Percentiles rank a stretch among this genome's conserved stretches.
Evolutionary conservation across 2,113 vertebrate species (phyloP).

Genomic region (Poecilia latipinna): DNA sequence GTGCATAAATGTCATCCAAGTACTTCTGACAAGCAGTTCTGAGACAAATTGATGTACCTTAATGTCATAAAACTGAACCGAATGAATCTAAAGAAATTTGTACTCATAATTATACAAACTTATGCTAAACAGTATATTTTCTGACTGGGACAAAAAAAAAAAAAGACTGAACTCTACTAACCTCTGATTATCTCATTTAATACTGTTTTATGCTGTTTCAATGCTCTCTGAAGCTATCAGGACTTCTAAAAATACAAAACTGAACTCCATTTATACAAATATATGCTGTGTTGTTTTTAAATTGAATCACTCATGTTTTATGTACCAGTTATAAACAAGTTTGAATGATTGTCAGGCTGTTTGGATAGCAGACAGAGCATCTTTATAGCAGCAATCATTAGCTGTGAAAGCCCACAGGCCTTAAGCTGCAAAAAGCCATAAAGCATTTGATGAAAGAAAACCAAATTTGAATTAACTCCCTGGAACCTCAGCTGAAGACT

Average conservation of each 20-base stretch:
- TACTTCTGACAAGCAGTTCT: not conserved
- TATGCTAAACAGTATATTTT: not conserved
- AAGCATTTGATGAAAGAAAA: constrained; percentile 53
- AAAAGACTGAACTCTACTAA: not conserved
- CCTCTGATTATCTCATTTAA: not conserved
- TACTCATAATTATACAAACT: not conserved
- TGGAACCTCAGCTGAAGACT: constrained; percentile 54
- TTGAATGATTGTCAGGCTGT: constrained; percentile 13
- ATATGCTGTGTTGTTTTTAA: not conserved
- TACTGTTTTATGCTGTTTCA: not conserved
- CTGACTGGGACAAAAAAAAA: not conserved
- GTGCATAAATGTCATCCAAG: not conserved
- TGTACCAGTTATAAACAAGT: not conserved
- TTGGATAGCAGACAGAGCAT: constrained; percentile 6
- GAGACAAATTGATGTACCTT: too few species aligned
- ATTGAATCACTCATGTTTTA: not conserved
- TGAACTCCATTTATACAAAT: not conserved
- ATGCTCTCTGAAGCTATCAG: not conserved
- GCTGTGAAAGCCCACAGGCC: constrained; percentile 23
- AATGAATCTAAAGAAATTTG: not conserved
- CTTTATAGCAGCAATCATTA: constrained; percentile 16
- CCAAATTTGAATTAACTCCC: constrained; percentile 66
- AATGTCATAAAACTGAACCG: not conserved
- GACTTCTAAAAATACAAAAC: not conserved
- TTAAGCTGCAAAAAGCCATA: constrained; percentile 37